Percentiles rank a stretch among this genome's conserved stretches.
These are phyloP conservation scores for Acanthis flammea DNA, from an alignment of 2,797 vertebrate genomes.

Conservation along the genomic window DNA sequence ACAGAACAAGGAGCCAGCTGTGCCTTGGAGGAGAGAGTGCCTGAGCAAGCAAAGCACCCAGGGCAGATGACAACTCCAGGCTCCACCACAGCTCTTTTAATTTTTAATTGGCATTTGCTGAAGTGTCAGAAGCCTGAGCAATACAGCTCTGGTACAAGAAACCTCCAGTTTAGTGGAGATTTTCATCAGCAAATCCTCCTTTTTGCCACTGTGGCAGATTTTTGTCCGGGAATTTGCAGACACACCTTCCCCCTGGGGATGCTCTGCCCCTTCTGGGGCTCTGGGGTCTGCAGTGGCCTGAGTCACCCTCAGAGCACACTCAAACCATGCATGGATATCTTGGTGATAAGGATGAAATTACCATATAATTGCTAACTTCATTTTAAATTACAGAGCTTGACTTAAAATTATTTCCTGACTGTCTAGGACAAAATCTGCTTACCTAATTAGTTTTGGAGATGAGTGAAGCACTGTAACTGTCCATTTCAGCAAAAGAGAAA, in stretches of 20 bases:
- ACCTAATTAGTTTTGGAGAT: slow-evolving; percentile 4
- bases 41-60: not conserved
- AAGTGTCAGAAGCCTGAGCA: not conserved
- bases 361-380: not conserved
- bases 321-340: not conserved
- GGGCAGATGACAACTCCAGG: not conserved
- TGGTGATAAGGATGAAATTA: not conserved
- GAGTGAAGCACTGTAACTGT: not conserved
- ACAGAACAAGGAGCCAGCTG: not conserved
- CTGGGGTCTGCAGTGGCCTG: not conserved
- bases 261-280: not conserved
- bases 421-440: not conserved
- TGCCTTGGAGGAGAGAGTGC: not conserved
- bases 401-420: slow-evolving; percentile 5
- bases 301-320: not conserved
- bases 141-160: not conserved
- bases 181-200: not conserved
- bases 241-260: not conserved
- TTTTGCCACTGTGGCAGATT: not conserved
- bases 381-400: not conserved
- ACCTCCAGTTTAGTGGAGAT: not conserved
- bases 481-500: not conserved
- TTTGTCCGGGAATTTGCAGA: not conserved
- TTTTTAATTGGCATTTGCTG: not conserved
- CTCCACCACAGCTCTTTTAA: not conserved